Evolutionary conservation across 2,113 vertebrate genomes (phyloP), one percentile per base, ranked within the genome.

Genomic region (Zosterops hypoxanthus): DNA sequence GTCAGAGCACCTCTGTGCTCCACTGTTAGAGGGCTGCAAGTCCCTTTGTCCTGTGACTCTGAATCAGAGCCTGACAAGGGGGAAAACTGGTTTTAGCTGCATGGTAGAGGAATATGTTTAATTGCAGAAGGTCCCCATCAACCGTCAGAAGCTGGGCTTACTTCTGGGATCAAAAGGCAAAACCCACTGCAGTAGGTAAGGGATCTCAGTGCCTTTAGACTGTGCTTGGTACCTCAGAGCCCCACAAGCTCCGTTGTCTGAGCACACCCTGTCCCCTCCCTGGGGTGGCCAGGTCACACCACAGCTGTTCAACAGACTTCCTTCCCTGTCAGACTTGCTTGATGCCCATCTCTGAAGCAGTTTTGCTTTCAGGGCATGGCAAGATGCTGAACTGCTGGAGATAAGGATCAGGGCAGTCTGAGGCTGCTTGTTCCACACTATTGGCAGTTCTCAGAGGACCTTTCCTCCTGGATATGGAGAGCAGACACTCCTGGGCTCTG

Each of bases 201-300:
- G 13, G 50, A 41, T 26, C 44, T 49, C 34, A 29, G 26, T 46
- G 39, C 28, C 22, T 72, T 55, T 18, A 4, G 24, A 1, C 22
- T 2, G 0, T 1, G 2, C 66, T 50, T 2, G 3, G 42, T 60
- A 26, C 29, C 41, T 33, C 36, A 26, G 39, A 68, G 49, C 76
- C 28, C 28, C 29, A 49, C 47, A 14, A 3, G 20, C 26, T 19
- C 8, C 17, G 0, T n/a, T n/a, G n/a, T n/a, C 6, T 12, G 14
- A 39, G 59, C 23, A 42, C 33, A 31, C 47, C 33, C 6, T 18
- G 15, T 75, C n/a, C 36, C 56, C 20, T 90, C 60, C 26, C 24
- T 5, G 34, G 33, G 16, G 7, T 9, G 31, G 16, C 49, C 77
- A 44, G 60, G n/a, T 53, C 22, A 17, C n/a, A 24, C 21, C 44